Base-by-base conservation (phyloP, 2,797 vertebrate species). In the Pangasius larnaudii region DNA sequence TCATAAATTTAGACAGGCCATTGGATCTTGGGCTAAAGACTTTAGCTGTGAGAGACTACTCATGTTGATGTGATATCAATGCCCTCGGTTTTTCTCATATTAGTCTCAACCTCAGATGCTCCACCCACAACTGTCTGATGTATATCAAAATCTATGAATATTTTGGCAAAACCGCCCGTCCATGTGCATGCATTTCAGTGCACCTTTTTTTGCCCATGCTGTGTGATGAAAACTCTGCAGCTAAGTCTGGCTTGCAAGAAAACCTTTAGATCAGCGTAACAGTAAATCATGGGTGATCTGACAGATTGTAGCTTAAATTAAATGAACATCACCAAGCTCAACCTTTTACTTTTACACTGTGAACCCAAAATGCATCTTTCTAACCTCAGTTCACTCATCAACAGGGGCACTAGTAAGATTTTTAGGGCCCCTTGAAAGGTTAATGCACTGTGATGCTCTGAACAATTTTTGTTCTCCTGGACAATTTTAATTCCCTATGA, bases 1-100 rank as follows among this genome's bases (percentile, higher is more conserved):
- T 71, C 61, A 61, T 49, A 85, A 58, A 85, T 72, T 58, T 63
- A 71, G 77, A 63, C 88, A 49, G 85, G 22, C 18, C 58, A 83
- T 46, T 7, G 51, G 69, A 81, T 89, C 33, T 7, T 19, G 27
- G 18, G 7, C 16, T 61, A 79, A 88, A 80, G 72, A 30, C 61
- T 74, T 63, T 75, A 42, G 36, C 59, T 24, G 72, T 36, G 85
- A 63, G 72, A 78, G 56, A 51, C 10, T 61, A 14, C 83, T 36
- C 30, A n/a, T 84, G 79, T 13, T 81, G 79, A 46, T 61, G 33
- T 69, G 63, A 53, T 65, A 82, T 63, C 39, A 46, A n/a, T 63
- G 58, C 58, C 18, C 58, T 82, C 14, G 6, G 13, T 49, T 49
- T 30, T 67, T 53, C 42, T 84, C 33, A 53, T 13, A 33, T 84